A percentile compares a stretch with the other conserved stretches of the same genome.
phyloP scores from a whole-genome alignment of 2,113 vertebrate genomes.

The Erythrocercus mccallii region DNA sequence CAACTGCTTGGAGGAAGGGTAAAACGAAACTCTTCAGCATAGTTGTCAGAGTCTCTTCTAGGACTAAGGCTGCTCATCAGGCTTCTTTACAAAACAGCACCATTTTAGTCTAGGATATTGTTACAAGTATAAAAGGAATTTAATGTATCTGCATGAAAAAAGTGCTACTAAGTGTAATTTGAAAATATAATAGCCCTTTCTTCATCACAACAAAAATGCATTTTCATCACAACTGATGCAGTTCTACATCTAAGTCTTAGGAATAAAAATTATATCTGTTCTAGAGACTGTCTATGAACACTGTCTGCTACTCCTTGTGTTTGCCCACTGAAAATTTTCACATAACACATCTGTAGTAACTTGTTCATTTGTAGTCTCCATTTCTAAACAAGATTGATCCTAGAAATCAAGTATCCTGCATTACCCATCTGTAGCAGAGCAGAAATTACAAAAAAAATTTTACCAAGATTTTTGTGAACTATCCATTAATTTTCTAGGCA shows the following conservation, averaged over 20 bases:
- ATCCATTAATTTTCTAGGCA: not conserved
- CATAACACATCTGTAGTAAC: not conserved
- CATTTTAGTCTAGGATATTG: not conserved
- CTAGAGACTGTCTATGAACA: not conserved
- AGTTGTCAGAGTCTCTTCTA: not conserved
- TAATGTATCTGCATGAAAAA: not conserved
- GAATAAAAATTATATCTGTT: not conserved
- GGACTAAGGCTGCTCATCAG: not conserved
- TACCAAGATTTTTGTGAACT: not conserved
- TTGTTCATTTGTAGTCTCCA: not conserved
- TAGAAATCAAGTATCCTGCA: not conserved
- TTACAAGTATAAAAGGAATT: not conserved
- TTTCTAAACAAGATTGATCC: not conserved
- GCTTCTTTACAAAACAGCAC: not conserved
- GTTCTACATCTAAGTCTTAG: not conserved
- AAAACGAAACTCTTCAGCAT: rapidly evolving
- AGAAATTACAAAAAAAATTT: not conserved
- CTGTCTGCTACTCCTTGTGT: not conserved
- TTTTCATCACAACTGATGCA: not conserved
- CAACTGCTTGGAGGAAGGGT: not conserved
- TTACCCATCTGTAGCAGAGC: not conserved
- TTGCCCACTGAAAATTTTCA: not conserved
- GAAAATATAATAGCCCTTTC: not conserved
- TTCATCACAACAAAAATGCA: not conserved
- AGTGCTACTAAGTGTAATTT: not conserved